Base-by-base conservation (phyloP, 2,888 invertebrate genomes). In the Chalcis sispes region DNA sequence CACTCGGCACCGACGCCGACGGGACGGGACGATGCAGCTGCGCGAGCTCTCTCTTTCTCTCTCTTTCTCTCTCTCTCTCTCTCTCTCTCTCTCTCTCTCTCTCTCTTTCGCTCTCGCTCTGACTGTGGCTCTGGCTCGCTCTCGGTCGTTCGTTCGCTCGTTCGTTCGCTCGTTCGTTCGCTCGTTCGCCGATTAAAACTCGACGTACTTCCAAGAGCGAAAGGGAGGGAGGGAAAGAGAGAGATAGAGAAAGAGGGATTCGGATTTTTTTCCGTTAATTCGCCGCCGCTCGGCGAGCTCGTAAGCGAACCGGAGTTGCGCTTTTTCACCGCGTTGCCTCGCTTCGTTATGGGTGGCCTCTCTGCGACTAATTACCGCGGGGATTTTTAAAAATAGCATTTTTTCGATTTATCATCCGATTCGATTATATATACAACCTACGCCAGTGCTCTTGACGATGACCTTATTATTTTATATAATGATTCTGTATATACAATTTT, bases 21-120 rank as follows among this genome's bases (percentile, higher is more conserved):
- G 52, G 70, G 61, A 64, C 56, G 52, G 25, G 56, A 25, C 59
- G 69, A 73, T 20, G 29, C 36, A 18, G 18, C 32, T 8, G 32
- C 42, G 10, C 18, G 32, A 1, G 58, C 8, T n/a, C 2, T 10
- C 36, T 8, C 18, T 25, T 32, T 7, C 54, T 27, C 32, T 13
- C 32, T 32, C 32, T 32, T 8, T 1, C 20, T 32, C 50, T 25
- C n/a, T 46, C n/a, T 32, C 8, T 32, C 8, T n/a, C n/a, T 32
- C 8, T 5, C 8, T 32, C 32, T 32, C 8, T 32, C 32, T n/a
- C n/a, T n/a, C n/a, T n/a, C n/a, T n/a, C n/a, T n/a, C n/a, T n/a
- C n/a, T n/a, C n/a, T n/a, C n/a, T n/a, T n/a, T n/a, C n/a, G n/a
- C n/a, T n/a, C n/a, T n/a, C n/a, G n/a, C n/a, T n/a, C 32, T 8